phyloP scores from a whole-genome alignment of 2,113 vertebrate genomes.

The Scopus umbretta region DNA sequence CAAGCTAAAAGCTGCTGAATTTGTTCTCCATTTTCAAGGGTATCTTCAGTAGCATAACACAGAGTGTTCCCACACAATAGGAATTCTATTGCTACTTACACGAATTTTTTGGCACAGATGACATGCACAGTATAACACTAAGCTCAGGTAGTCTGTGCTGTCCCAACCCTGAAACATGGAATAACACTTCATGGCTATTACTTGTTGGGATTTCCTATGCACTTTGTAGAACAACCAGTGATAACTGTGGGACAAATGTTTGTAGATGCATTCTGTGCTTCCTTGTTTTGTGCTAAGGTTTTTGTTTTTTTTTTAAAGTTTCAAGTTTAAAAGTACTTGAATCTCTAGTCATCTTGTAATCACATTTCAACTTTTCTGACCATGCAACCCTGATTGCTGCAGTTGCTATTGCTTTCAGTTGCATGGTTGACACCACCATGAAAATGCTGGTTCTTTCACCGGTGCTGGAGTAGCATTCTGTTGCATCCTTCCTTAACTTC shows the following conservation, averaged over 20 bases:
- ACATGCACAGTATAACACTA: fast-evolving
- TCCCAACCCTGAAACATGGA: fast-evolving
- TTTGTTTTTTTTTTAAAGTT: too few relatives aligned
- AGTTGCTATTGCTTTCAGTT: not conserved
- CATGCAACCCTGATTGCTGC: not conserved
- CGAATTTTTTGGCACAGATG: fast-evolving
- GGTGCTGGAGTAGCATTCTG: not conserved
- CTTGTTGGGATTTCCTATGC: not conserved
- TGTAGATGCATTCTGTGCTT: not conserved
- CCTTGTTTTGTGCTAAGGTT: not conserved
- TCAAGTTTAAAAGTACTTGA: not conserved
- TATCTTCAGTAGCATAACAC: fast-evolving
- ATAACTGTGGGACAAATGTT: not conserved
- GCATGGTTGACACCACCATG: not conserved
- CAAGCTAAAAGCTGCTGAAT: not conserved
- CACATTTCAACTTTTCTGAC: not conserved
- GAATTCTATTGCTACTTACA: fast-evolving
- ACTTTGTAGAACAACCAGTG: not conserved
- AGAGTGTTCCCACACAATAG: not conserved
- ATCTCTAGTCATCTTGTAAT: not conserved
- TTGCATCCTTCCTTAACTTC: not conserved
- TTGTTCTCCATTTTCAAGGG: not conserved
- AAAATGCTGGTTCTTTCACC: not conserved
- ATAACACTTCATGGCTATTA: not conserved
- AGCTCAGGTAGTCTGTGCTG: not conserved